Conservation (phyloP, 2,888 invertebrate species). For the Griposia aprilina region DNA sequence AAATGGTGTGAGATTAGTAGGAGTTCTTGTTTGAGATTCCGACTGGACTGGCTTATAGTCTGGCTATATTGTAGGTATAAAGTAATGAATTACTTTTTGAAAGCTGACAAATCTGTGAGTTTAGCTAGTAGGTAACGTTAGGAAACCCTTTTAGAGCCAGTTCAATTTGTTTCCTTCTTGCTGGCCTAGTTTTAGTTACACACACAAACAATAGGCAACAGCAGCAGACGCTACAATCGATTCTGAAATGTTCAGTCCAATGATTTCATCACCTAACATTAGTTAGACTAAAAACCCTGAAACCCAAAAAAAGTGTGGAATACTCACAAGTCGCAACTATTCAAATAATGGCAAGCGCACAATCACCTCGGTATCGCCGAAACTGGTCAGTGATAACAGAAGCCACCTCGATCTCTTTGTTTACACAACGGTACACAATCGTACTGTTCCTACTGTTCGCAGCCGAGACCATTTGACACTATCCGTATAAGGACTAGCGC, state of each 20-base stretch:
- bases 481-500: slow-evolving; percentile 72
- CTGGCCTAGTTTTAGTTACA: too few species aligned
- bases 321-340: slow-evolving; percentile 7
- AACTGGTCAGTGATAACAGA: slow-evolving; percentile 73
- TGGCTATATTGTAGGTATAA: neutral
- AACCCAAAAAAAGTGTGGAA: slow-evolving; percentile 4
- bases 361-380: slow-evolving; percentile 65
- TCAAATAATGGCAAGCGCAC: slow-evolving; percentile 53
- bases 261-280: slow-evolving; percentile 38
- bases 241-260: neutral
- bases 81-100: neutral
- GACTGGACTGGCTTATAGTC: neutral
- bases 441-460: slow-evolving; percentile 48
- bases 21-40: slow-evolving; percentile 18
- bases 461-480: slow-evolving; percentile 76
- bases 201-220: neutral
- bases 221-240: too few species aligned
- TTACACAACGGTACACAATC: slow-evolving; percentile 66
- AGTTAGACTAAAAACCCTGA: slow-evolving; percentile 35
- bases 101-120: neutral
- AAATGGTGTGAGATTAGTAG: slow-evolving; percentile 28
- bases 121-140: neutral
- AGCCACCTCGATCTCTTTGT: slow-evolving; percentile 70
- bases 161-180: neutral
- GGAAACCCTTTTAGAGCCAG: too few species aligned